Conservation (phyloP, 2,113 vertebrate genomes). For the Reinhardtius hippoglossoides region DNA sequence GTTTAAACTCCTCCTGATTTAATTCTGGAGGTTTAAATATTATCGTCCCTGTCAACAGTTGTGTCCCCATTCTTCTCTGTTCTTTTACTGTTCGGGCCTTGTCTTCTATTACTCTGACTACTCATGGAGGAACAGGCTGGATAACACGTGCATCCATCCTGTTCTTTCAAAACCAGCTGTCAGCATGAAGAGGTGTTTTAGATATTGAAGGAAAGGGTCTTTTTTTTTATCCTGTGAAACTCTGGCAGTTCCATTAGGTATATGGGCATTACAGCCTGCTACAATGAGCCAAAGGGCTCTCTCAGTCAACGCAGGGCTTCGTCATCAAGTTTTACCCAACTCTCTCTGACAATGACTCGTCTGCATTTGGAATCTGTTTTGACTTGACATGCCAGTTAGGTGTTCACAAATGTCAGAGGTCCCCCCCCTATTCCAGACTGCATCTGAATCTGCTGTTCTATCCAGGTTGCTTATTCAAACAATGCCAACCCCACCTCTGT, state of each 20-base stretch:
- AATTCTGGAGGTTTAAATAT: constrained; percentile 15
- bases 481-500: constrained; percentile 3
- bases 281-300: constrained; percentile 39
- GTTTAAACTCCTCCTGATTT: constrained; percentile 24
- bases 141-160: not conserved
- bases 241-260: constrained; percentile 39
- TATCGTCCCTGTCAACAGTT: constrained; percentile 5
- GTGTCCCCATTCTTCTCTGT: not conserved
- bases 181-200: constrained; percentile 19
- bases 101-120: constrained; percentile 14
- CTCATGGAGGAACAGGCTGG: constrained; percentile 14
- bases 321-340: constrained; percentile 35
- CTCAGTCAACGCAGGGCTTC: constrained; percentile 57
- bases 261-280: constrained; percentile 62
- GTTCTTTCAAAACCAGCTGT: constrained; percentile 7
- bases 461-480: constrained; percentile 16
- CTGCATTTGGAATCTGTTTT: constrained; percentile 29
- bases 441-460: not conserved
- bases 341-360: constrained; percentile 13
- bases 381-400: constrained; percentile 55
- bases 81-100: not conserved
- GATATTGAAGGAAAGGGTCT: constrained; percentile 19
- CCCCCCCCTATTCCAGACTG: not conserved
- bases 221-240: constrained; percentile 41
- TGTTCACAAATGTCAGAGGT: constrained; percentile 45